Evolutionary conservation across 2,797 vertebrate species (phyloP), one percentile per base, ranked within the genome.

Genomic region (Tolypeutes matacus): DNA sequence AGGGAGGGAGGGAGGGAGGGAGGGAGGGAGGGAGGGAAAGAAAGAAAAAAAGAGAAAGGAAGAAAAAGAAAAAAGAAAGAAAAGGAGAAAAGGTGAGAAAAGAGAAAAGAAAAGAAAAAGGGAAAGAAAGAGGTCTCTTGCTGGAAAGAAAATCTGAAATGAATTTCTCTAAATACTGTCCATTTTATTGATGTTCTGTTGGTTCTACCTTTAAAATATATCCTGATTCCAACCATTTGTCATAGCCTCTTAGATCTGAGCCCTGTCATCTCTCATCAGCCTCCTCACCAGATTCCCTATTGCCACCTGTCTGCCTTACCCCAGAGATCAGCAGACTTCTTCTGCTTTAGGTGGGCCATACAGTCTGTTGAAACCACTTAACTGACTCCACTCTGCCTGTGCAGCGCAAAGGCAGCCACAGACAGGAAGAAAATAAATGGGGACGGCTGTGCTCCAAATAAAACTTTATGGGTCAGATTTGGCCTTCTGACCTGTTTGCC

Each of bases 331-430:
- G 56, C 14, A 49, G 58, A 60, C 14, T 2, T 69, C 39, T 77
- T 36, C 51, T 62, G 72, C 9, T 31, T 11, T 42, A 80, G 77
- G 25, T 6, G 46, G 46, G 46, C 11, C 46, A 46, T 11, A 46
- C 5, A 15, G 67, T 34, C 58, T 60, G 39, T 1, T 11, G 14
- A 0, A 1, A 10, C 2, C 9, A 7, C 85, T 49, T 1, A 21
- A 23, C 51, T 18, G 3, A 10, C 17, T 36, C 17, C 9, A 9
- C 14, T 51, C 20, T 5, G 17, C 62, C 42, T 5, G 5, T 5
- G n/a, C 3, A 25, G 17, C 8, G 0, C 18, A 10, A 0, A 6
- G 6, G 15, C 2, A 23, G 56, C 21, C 39, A 7, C 2, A 46
- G 83, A 15, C 20, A 6, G 17, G 4, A 14, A 15, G 58, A 27